A percentile compares a stretch with the other conserved stretches of the same genome.
Evolutionary conservation across 2,888 invertebrate species (phyloP).

Genomic region (Ptilodon capucinus): DNA sequence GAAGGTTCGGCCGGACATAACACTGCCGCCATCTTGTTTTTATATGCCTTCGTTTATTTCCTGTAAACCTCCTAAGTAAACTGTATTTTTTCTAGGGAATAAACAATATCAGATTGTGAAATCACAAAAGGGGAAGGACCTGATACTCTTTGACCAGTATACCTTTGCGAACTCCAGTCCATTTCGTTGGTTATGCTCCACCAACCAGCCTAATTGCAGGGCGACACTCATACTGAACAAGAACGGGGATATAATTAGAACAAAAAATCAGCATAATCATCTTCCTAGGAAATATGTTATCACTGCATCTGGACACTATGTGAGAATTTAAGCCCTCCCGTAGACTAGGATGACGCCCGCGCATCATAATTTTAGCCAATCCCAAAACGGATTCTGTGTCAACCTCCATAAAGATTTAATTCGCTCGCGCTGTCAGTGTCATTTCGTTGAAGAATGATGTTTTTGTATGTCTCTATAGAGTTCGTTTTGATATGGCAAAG

Average conservation of each 20-base stretch:
- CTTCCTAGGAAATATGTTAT: not conserved
- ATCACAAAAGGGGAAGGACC: conserved; percentile 33
- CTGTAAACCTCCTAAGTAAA: too few relatives aligned
- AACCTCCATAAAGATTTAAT: too few relatives aligned
- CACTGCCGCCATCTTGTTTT: too few relatives aligned
- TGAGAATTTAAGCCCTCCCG: not conserved
- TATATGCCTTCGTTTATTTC: too few relatives aligned
- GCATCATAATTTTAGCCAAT: too few relatives aligned
- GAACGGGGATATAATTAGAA: conserved; percentile 16
- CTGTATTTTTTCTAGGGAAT: conserved; percentile 14
- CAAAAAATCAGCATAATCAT: conserved; percentile 28
- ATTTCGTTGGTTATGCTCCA: conserved; percentile 19
- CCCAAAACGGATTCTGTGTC: too few relatives aligned
- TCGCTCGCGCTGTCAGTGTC: too few relatives aligned
- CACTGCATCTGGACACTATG: not conserved
- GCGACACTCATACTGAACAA: conserved; percentile 27
- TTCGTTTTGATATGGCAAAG: too few relatives aligned
- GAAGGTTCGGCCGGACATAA: too few relatives aligned
- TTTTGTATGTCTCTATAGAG: too few relatives aligned
- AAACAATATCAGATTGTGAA: conserved; percentile 27
- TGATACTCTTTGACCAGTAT: conserved; percentile 33
- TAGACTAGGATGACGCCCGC: too few relatives aligned
- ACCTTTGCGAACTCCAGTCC: conserved; percentile 22
- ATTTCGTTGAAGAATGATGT: too few relatives aligned
- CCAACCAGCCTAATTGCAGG: conserved; percentile 23